Evolutionary conservation across 2,113 vertebrate species (phyloP), one percentile per base, ranked within the genome.

Genomic region (Dromiciops gliroides): DNA sequence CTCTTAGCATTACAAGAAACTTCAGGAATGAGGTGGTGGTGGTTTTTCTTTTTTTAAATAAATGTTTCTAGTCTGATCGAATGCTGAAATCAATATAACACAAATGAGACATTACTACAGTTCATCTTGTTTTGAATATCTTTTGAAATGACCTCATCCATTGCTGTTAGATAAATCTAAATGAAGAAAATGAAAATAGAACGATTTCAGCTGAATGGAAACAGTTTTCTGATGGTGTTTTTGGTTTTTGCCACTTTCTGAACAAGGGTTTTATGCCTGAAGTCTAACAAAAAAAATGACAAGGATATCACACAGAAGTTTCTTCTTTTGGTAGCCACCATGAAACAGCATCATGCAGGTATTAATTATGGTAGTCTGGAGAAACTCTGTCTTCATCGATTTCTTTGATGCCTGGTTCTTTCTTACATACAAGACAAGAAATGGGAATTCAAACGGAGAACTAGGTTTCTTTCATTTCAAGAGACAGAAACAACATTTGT

Each of bases 11-110:
- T 52, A 97, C 50, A n/a, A 47, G 90, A 90, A 89, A 94, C 51
- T 91, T 93, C 52, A 94, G 48, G 8, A 51, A 6, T 93, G 95
- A 92, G 95, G 88, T 16, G 14, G 25, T 49, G 88, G 83, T 91
- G 89, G 93, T 48, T 24, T 31, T 50, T 50, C 48, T 93, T 92
- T 95, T 48, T 95, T 95, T 9, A 96, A 96, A 95, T 96, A 96
- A 96, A 94, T 50, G 92, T 49, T 93, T 89, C 92, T 97, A 91
- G 50, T 91, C 95, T 97, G 91, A 48, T 96, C 93, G 96, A 97
- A 97, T 31, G 25, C 3, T 94, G 94, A 98, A 98, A 98, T 97
- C 98, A 98, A 96, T 97, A 98, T 52, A 96, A 83, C 19, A 83
- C 94, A 50, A 96, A 94, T 96, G 96, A 97, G 11, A 92, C 47